Evolutionary conservation across 2,113 vertebrate genomes (phyloP).

Genomic region (Anolis carolinensis): DNA sequence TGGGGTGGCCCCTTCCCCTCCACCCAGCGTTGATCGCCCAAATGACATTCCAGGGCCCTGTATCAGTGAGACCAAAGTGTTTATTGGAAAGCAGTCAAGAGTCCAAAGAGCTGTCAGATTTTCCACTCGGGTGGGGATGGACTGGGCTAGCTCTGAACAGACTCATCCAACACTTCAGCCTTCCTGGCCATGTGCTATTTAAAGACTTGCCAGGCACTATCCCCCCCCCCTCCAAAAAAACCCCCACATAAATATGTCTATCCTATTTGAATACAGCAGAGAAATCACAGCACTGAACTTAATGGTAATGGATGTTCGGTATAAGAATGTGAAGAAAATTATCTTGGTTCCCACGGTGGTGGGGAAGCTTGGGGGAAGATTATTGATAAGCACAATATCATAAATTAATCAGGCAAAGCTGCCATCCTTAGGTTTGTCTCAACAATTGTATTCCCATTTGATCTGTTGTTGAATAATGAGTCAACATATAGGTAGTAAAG

Average conservation of each 20-base stretch:
- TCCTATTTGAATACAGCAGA: not conserved
- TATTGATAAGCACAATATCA: too few species aligned
- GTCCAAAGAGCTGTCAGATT: constrained; percentile 67
- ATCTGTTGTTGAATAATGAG: too few species aligned
- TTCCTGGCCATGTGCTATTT: constrained; percentile 48
- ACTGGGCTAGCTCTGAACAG: constrained; percentile 56
- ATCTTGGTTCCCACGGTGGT: not conserved
- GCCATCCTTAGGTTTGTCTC: too few species aligned
- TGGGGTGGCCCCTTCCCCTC: constrained; percentile 26
- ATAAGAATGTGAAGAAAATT: not conserved
- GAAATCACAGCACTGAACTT: not conserved
- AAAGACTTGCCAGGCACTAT: constrained; percentile 1
- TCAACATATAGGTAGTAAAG: too few species aligned
- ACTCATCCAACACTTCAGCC: constrained; percentile 42
- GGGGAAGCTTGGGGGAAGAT: too few species aligned
- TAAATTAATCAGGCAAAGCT: too few species aligned
- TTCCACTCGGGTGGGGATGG: constrained; percentile 59
- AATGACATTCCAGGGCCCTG: constrained; percentile 20
- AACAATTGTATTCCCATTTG: too few species aligned
- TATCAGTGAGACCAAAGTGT: constrained; percentile 50
- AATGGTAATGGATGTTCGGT: not conserved
- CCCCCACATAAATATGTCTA: fast-evolving
- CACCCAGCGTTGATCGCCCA: constrained; percentile 3
- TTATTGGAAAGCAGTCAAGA: constrained; percentile 62
- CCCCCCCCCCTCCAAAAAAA: not conserved